A percentile compares a stretch with the other conserved stretches of the same genome.
Evolutionary conservation across 2,797 vertebrate species (phyloP).

Genomic region (Scolopax rusticola): DNA sequence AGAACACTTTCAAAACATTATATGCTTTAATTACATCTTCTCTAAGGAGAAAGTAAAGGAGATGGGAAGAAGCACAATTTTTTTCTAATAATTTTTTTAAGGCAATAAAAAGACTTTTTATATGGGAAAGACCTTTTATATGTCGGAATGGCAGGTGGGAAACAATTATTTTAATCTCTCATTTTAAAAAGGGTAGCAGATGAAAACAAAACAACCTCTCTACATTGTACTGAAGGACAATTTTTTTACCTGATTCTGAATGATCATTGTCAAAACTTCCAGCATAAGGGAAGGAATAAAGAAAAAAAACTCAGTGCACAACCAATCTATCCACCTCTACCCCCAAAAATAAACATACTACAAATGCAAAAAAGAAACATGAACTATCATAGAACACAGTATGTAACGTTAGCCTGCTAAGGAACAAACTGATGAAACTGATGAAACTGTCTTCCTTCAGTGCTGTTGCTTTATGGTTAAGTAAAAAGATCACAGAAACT

Average conservation of each 20-base stretch:
- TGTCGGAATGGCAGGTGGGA: background rate
- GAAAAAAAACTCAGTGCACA: background rate
- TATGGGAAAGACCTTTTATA: background rate
- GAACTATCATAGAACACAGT: background rate
- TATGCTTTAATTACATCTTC: background rate
- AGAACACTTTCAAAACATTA: background rate
- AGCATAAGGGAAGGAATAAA: background rate
- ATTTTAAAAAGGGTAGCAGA: background rate
- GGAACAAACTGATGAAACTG: background rate
- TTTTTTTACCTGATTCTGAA: background rate
- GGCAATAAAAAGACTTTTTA: background rate
- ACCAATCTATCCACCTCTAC: background rate
- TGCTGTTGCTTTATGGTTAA: background rate
- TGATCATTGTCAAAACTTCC: background rate
- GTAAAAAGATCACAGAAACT: background rate
- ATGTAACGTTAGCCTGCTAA: accelerated
- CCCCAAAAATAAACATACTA: background rate
- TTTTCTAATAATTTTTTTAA: background rate
- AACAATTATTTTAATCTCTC: background rate
- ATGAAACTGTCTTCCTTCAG: background rate
- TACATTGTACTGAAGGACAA: background rate
- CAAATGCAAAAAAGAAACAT: background rate
- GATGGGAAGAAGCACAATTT: background rate
- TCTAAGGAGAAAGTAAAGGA: background rate
- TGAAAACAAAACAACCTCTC: background rate